A percentile compares a stretch with the other conserved stretches of the same genome.
phyloP scores from a whole-genome alignment of 2,113 vertebrate genomes.

The Gobius niger region DNA sequence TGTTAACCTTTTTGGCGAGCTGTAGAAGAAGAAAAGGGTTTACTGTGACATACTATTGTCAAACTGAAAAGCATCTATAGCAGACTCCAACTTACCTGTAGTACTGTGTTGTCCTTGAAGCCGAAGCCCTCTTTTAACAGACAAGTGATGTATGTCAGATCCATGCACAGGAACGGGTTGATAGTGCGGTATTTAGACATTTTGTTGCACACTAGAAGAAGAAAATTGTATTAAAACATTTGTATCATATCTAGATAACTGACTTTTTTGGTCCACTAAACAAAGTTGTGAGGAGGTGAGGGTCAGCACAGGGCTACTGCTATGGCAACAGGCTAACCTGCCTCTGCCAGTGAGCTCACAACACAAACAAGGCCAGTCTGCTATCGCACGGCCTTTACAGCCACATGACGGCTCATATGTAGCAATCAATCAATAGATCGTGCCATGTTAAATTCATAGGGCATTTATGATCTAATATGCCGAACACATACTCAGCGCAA shows the following conservation, averaged over 20 bases:
- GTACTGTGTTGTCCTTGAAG: slow-evolving; percentile 87
- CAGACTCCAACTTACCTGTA: slow-evolving; percentile 80
- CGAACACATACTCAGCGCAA: slow-evolving; percentile 39
- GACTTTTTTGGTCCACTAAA: slow-evolving; percentile 56
- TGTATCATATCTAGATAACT: slow-evolving; percentile 40
- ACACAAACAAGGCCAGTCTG: slow-evolving; percentile 53
- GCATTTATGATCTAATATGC: slow-evolving; percentile 8
- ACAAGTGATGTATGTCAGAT: slow-evolving; percentile 94
- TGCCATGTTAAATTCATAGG: slow-evolving; percentile 27
- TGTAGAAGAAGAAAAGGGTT: slow-evolving; percentile 55
- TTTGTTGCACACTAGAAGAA: slow-evolving; percentile 88
- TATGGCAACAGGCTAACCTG: slow-evolving; percentile 26
- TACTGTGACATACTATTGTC: not conserved
- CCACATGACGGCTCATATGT: not conserved
- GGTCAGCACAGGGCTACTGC: slow-evolving; percentile 59
- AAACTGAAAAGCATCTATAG: not conserved
- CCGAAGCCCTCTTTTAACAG: slow-evolving; percentile 96
- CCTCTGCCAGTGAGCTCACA: slow-evolving; percentile 60
- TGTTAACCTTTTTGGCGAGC: slow-evolving; percentile 96
- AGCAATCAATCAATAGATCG: slow-evolving; percentile 31
- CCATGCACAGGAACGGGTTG: slow-evolving; percentile 97
- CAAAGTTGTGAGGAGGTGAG: slow-evolving; percentile 55
- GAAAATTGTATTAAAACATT: slow-evolving; percentile 16
- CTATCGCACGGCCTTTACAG: not conserved
- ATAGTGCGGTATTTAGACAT: slow-evolving; percentile 87